These are phyloP conservation scores for Tineola bisselliella DNA, from an alignment of 2,888 invertebrate genomes.

Conservation along the genomic window DNA sequence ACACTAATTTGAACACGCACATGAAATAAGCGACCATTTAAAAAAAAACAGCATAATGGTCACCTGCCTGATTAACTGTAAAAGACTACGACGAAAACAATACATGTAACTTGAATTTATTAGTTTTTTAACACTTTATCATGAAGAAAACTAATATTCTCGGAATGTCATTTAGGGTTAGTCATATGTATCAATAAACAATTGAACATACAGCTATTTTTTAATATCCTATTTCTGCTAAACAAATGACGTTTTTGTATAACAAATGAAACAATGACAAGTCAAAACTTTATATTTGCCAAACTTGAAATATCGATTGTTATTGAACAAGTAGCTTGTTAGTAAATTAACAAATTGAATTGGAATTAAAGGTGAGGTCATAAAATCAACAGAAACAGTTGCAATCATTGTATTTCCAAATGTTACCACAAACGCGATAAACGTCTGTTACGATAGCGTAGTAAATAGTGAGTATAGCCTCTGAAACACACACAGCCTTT, in stretches of 20 bases:
- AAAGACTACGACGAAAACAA: too few relatives aligned
- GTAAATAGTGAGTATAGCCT: slow-evolving; percentile 7
- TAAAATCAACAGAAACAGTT: slow-evolving; percentile 1
- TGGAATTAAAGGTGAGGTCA: background rate
- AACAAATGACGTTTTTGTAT: background rate
- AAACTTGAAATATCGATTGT: background rate
- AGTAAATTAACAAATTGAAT: background rate
- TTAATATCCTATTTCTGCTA: too few relatives aligned
- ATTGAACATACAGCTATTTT: too few relatives aligned
- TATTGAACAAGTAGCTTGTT: background rate
- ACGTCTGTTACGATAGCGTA: slow-evolving; percentile 5
- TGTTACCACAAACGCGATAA: background rate
- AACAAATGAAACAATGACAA: background rate
- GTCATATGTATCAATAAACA: too few relatives aligned
- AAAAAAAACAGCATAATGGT: too few relatives aligned
- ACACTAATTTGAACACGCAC: background rate
- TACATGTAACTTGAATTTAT: too few relatives aligned
- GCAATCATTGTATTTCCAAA: background rate
- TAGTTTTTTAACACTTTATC: too few relatives aligned
- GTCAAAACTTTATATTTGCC: background rate
- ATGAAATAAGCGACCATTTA: too few relatives aligned
- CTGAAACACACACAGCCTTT: background rate
- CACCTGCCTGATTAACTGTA: too few relatives aligned
- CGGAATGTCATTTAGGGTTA: too few relatives aligned
- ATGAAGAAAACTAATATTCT: too few relatives aligned